Evolutionary conservation across 2,888 invertebrate genomes (phyloP).

Genomic region (Spialia ferax): DNA sequence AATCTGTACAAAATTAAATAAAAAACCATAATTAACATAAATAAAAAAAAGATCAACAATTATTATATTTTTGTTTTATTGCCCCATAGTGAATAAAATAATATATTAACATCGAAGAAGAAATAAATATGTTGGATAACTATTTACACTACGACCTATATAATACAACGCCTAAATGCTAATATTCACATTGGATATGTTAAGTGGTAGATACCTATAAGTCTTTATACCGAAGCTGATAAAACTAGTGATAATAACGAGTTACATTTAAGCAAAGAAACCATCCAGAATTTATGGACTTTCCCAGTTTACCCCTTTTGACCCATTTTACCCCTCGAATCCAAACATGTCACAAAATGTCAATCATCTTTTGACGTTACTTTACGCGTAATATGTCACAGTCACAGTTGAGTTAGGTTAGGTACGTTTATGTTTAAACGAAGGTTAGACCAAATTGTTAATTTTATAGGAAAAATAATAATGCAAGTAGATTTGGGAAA

Average conservation of each 20-base stretch:
- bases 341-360: not conserved
- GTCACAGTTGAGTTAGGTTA: not conserved
- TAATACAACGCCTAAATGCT: constrained; percentile 80
- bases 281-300: constrained; percentile 26
- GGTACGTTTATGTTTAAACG: not conserved
- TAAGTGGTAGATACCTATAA: constrained; percentile 76
- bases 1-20: constrained; percentile 67
- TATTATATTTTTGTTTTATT: constrained; percentile 71
- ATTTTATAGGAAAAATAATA: too few relatives aligned
- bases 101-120: constrained; percentile 48
- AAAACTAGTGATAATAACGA: constrained; percentile 68
- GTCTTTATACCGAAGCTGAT: constrained; percentile 77
- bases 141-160: constrained; percentile 82
- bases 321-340: not conserved
- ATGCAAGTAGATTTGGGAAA: too few relatives aligned
- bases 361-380: not conserved
- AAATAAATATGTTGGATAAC: constrained; percentile 55
- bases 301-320: not conserved
- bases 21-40: constrained; percentile 54
- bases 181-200: constrained; percentile 85
- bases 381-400: not conserved
- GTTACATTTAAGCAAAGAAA: constrained; percentile 46
- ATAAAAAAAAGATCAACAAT: constrained; percentile 67
- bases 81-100: constrained; percentile 63
- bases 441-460: too few relatives aligned